phyloP scores from a whole-genome alignment of 1,140 invertebrate species.

The Hyposmocoma kahamanoa region DNA sequence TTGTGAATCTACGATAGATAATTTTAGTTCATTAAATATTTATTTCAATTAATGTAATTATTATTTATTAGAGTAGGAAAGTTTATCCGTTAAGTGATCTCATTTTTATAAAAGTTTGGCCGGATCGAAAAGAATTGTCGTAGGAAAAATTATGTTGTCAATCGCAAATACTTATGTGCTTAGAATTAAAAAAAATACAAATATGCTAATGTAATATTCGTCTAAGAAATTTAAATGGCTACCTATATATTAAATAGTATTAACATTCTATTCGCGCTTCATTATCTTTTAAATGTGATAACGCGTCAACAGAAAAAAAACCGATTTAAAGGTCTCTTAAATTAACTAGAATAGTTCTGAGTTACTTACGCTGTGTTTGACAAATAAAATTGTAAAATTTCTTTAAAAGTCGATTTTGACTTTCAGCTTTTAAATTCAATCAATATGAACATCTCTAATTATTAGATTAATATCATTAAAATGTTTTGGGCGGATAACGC shows the following conservation, averaged over 20 bases:
- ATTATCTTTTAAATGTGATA: too few species aligned
- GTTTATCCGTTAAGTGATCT: conserved; percentile 23
- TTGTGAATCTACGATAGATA: conserved; percentile 24
- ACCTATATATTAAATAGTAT: too few species aligned
- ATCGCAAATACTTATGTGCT: conserved; percentile 66
- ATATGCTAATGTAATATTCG: too few species aligned
- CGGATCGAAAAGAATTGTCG: conserved; percentile 35
- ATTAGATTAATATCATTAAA: neutral
- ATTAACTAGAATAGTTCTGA: too few species aligned
- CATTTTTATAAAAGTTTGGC: conserved; percentile 42
- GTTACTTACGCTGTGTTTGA: conserved; percentile 70
- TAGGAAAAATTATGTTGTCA: conserved; percentile 47
- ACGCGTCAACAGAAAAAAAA: too few species aligned
- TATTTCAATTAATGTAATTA: conserved; percentile 16
- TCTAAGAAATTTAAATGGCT: too few species aligned
- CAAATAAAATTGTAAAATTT: conserved; percentile 52
- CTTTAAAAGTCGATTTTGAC: conserved; percentile 24
- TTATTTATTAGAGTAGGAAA: conserved; percentile 8
- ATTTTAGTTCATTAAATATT: conserved; percentile 20
- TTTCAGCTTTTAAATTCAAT: conserved; percentile 8
- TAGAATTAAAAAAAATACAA: too few species aligned
- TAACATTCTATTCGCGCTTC: too few species aligned
- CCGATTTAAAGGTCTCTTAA: too few species aligned
- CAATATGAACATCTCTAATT: neutral
- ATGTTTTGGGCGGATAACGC: too few species aligned